Conservation (phyloP, 1,140 invertebrate species). For the Drosophila busckii region DNA sequence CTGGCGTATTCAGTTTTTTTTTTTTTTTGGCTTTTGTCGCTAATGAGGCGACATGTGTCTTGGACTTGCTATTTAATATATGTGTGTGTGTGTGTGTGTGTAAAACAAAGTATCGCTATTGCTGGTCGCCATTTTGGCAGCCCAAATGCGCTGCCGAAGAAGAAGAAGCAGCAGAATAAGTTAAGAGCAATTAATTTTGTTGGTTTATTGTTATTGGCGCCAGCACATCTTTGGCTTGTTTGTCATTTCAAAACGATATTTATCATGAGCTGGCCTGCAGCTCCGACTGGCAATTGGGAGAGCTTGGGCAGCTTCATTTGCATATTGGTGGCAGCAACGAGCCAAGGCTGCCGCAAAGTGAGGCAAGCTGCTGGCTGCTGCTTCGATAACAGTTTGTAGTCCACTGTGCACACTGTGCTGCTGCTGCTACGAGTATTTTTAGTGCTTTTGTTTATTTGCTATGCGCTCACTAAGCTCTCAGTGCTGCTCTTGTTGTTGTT, state of each 20-base stretch:
- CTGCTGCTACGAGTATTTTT: conserved; percentile 22
- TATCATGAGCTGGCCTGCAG: conserved; percentile 55
- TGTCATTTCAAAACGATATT: conserved; percentile 70
- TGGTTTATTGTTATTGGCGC: conserved; percentile 59
- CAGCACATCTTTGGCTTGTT: conserved; percentile 42
- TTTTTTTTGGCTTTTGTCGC: conserved; percentile 28
- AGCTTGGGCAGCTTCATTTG: conserved; percentile 9
- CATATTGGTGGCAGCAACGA: conserved; percentile 13
- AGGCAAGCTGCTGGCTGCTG: too few relatives aligned
- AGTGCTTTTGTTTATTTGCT: conserved; percentile 31
- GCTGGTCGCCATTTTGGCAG: too few relatives aligned
- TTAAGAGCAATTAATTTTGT: conserved; percentile 61
- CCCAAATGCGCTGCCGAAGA: too few relatives aligned
- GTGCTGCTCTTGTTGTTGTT: conserved; percentile 1
- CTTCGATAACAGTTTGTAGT: too few relatives aligned
- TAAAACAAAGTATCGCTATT: too few relatives aligned
- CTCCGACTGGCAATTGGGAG: background rate
- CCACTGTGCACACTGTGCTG: too few relatives aligned
- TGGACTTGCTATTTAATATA: too few relatives aligned
- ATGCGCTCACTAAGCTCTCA: too few relatives aligned
- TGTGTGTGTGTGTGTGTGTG: too few relatives aligned
- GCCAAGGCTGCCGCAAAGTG: background rate
- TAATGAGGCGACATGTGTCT: conserved; percentile 48
- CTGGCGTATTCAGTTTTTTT: conserved; percentile 37
- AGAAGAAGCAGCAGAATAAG: too few relatives aligned